Conservation (phyloP, 1,140 invertebrate species). For the Leptopilina boulardi region DNA sequence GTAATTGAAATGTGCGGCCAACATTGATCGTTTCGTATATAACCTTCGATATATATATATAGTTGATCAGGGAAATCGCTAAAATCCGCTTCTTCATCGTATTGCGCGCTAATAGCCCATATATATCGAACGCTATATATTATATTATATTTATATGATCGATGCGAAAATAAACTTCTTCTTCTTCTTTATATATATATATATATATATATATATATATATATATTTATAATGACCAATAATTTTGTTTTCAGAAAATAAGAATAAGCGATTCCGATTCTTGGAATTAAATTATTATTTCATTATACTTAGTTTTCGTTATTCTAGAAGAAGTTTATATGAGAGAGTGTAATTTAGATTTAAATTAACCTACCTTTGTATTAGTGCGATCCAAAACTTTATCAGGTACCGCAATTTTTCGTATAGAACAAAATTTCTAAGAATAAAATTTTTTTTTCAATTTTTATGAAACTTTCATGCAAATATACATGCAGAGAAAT, state of each 20-base stretch:
- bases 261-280: too few relatives aligned
- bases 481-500: too few relatives aligned
- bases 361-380: neutral
- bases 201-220: neutral
- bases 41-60: too few relatives aligned
- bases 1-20: conserved; percentile 68
- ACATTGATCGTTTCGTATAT: conserved; percentile 42
- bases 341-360: neutral
- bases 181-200: conserved; percentile 52
- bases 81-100: conserved; percentile 37
- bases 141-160: too few relatives aligned
- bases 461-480: too few relatives aligned
- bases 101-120: conserved; percentile 57
- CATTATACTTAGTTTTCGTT: neutral
- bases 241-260: too few relatives aligned
- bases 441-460: too few relatives aligned
- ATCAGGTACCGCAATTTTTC: too few relatives aligned
- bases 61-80: conserved; percentile 60
- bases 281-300: neutral
- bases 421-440: too few relatives aligned
- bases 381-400: neutral
- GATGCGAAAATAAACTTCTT: conserved; percentile 49
- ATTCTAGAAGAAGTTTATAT: conserved; percentile 22
- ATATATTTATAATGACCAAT: too few relatives aligned
- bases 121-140: conserved; percentile 57